Evolutionary conservation across 2,888 invertebrate species (phyloP), one percentile per base, ranked within the genome.

Genomic region (Bembecia ichneumoniformis): DNA sequence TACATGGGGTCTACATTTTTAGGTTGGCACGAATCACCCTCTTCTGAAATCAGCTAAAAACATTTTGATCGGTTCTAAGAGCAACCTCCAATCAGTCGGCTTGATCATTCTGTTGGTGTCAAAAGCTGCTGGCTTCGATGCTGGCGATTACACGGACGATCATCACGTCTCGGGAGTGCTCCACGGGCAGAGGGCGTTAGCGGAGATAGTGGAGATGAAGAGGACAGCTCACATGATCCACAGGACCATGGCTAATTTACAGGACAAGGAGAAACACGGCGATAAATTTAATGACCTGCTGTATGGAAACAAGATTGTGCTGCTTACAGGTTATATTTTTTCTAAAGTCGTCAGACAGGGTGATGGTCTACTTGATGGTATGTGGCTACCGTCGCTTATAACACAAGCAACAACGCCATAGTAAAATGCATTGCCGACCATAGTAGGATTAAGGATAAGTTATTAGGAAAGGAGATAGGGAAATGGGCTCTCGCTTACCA

Each of bases 161-260:
- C 73, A 71, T 1, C 74, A 79, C 34, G 74, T 77, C 20, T 81
- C 79, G 0, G 56, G 66, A 3, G 73, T 87, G 0, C 62, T 89
- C 49, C 82, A 88, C 66, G 66, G 87, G 10, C 88, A 88, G 64
- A 71, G 89, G 56, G 88, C 82, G 1, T 58, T 88, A 47, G 83
- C 87, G 0, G 87, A 87, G 59, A 83, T 87, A 1, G 84, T 87
- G 43, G 87, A 87, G 65, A 87, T 87, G 87, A 86, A 86, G 58
- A 63, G 86, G 13, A 87, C 82, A 0, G 86, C 83, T 0, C 87
- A 87, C 55, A 66, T 84, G 63, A 77, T 87, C 44, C 86, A 86
- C 46, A 83, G 77, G 60, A 74, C 82, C 1, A 79, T 84, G 81
- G 82, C 71, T 11, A 83, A 87, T 54, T 70, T 86, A 1, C 71